These are phyloP conservation scores for Psephotus haematonotus DNA, from an alignment of 2,113 vertebrate species.

Conservation along the genomic window DNA sequence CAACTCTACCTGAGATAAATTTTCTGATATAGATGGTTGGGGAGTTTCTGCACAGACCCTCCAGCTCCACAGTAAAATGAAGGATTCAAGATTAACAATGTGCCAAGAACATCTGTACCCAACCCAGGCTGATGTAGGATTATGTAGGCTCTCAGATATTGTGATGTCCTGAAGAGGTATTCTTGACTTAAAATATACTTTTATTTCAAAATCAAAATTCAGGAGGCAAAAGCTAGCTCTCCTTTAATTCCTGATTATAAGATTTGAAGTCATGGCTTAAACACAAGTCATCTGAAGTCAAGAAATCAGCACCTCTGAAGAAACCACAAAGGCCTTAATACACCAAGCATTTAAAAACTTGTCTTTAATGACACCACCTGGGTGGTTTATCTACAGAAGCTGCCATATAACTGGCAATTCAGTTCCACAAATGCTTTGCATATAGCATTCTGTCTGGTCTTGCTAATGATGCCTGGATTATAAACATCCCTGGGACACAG, in stretches of 20 bases:
- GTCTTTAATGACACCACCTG: neutral
- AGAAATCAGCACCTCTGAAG: neutral
- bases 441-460: neutral
- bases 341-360: neutral
- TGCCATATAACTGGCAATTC: neutral
- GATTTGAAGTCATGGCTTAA: neutral
- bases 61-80: neutral
- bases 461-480: neutral
- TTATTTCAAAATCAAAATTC: neutral
- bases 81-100: neutral
- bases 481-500: neutral
- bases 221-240: neutral
- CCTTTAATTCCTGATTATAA: neutral
- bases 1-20: neutral
- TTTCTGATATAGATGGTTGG: neutral
- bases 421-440: neutral
- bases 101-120: neutral
- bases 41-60: neutral
- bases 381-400: neutral
- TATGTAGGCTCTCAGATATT: neutral
- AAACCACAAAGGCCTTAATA: neutral
- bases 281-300: neutral
- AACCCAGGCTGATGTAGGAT: neutral
- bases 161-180: neutral
- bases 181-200: neutral